A percentile compares a stretch with the other conserved stretches of the same genome.
Conservation (phyloP, 2,113 vertebrate species). For the Paratilapia polleni region DNA sequence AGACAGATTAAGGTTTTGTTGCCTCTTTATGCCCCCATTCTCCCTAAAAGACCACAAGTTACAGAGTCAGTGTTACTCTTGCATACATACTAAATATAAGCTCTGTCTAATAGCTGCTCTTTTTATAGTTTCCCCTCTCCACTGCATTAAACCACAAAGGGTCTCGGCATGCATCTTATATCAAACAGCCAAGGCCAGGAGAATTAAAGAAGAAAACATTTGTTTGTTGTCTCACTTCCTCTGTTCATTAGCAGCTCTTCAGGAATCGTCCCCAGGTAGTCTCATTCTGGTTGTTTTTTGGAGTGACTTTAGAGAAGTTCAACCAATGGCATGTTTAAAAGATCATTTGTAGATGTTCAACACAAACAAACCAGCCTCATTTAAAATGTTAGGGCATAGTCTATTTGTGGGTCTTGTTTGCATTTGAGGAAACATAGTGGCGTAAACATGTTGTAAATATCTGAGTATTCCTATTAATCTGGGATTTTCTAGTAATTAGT, state of each 20-base stretch:
- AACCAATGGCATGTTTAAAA: slow-evolving; percentile 75
- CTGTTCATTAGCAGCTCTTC: slow-evolving; percentile 74
- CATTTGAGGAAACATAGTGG: slow-evolving; percentile 65
- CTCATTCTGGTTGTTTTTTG: slow-evolving; percentile 67
- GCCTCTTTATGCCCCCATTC: slow-evolving; percentile 55
- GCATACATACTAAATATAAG: slow-evolving; percentile 46
- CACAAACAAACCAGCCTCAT: slow-evolving; percentile 74
- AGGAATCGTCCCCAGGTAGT: slow-evolving; percentile 71
- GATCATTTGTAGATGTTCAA: slow-evolving; percentile 77
- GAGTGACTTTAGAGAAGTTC: slow-evolving; percentile 71
- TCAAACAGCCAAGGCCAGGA: slow-evolving; percentile 70
- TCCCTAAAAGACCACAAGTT: slow-evolving; percentile 47
- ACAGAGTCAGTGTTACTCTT: slow-evolving; percentile 32
- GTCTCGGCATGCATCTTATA: slow-evolving; percentile 59
- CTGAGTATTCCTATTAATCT: slow-evolving; percentile 69
- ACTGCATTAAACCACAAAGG: slow-evolving; percentile 57
- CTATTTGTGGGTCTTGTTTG: slow-evolving; percentile 71
- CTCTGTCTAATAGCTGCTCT: slow-evolving; percentile 38
- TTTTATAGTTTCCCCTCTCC: slow-evolving; percentile 58
- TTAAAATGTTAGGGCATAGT: slow-evolving; percentile 70
- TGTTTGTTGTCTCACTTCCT: slow-evolving; percentile 69
- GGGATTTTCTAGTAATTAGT: slow-evolving; percentile 72
- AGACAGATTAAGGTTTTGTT: slow-evolving; percentile 6
- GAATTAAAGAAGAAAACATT: slow-evolving; percentile 67
- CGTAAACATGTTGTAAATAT: slow-evolving; percentile 76